These are phyloP conservation scores for Polypterus bichir DNA, from an alignment of 2,113 vertebrate genomes.

Conservation along the genomic window DNA sequence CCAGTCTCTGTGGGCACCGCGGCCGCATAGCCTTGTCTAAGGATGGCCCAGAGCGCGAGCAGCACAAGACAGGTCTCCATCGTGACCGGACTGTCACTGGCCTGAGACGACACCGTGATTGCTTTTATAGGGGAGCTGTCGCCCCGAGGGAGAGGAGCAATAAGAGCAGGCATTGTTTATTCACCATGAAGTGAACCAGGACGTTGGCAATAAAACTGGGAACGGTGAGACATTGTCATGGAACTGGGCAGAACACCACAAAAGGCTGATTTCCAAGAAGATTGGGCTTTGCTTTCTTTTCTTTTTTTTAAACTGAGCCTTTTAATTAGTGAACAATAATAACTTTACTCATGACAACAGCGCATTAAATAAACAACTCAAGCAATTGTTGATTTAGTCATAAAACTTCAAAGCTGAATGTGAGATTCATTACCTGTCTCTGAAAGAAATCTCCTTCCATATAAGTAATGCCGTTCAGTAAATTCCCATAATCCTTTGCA, in stretches of 20 bases:
- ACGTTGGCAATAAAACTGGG: constrained; percentile 19
- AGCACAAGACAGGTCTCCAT: constrained; percentile 41
- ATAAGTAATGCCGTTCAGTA: too few relatives aligned
- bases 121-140: constrained; percentile 25
- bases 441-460: too few relatives aligned
- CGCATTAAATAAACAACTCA: too few relatives aligned
- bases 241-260: constrained; percentile 9
- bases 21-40: constrained; percentile 19
- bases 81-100: constrained; percentile 20
- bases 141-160: constrained; percentile 15
- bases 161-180: constrained; percentile 41
- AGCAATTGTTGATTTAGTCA: too few relatives aligned
- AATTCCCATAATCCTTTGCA: too few relatives aligned
- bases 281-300: neutral
- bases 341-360: too few relatives aligned
- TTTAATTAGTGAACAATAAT: too few relatives aligned
- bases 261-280: neutral
- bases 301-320: neutral
- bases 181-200: constrained; percentile 38
- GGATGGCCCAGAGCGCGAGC: constrained; percentile 24
- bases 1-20: constrained; percentile 25
- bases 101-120: constrained; percentile 11
- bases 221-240: constrained; percentile 18
- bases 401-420: too few relatives aligned
- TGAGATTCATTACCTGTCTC: too few relatives aligned